A percentile compares a stretch with the other conserved stretches of the same genome.
Conservation (phyloP, 2,113 vertebrate genomes). For the Poeciliopsis occidentalis region DNA sequence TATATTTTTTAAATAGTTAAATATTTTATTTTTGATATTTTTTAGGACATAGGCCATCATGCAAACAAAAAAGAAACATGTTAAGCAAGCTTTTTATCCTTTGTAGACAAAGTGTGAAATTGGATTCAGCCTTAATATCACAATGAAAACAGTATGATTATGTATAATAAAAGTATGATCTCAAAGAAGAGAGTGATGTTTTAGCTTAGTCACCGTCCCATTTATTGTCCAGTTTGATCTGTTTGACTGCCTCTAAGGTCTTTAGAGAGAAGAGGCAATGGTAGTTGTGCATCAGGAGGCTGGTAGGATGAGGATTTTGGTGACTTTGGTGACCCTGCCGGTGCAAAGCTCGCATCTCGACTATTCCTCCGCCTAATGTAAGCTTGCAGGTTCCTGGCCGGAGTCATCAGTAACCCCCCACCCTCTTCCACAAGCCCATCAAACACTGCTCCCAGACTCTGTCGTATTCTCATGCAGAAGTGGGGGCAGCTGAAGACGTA, state of each 20-base stretch:
- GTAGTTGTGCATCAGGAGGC: background rate
- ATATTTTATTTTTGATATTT: too few species aligned
- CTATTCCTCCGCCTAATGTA: constrained; percentile 32
- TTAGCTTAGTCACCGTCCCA: too few species aligned
- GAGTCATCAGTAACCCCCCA: constrained; percentile 15
- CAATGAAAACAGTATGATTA: too few species aligned
- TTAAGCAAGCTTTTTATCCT: too few species aligned
- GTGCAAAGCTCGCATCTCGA: background rate
- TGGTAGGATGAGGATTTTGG: background rate
- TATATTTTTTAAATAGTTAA: too few species aligned
- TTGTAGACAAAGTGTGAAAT: too few species aligned
- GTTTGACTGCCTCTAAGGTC: background rate
- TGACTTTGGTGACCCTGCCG: background rate
- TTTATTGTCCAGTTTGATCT: background rate
- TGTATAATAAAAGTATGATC: too few species aligned
- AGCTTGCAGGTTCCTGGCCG: constrained; percentile 28
- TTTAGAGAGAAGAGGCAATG: background rate
- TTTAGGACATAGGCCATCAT: too few species aligned
- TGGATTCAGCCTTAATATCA: too few species aligned
- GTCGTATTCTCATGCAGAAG: constrained; percentile 80
- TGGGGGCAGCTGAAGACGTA: constrained; percentile 92
- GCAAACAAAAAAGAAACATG: too few species aligned
- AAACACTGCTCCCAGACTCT: constrained; percentile 71
- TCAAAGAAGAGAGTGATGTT: background rate
- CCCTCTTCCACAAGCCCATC: constrained; percentile 79